Evolutionary conservation across 2,113 vertebrate species (phyloP), one percentile per base, ranked within the genome.

Genomic region (Motacilla tschutschensis): DNA sequence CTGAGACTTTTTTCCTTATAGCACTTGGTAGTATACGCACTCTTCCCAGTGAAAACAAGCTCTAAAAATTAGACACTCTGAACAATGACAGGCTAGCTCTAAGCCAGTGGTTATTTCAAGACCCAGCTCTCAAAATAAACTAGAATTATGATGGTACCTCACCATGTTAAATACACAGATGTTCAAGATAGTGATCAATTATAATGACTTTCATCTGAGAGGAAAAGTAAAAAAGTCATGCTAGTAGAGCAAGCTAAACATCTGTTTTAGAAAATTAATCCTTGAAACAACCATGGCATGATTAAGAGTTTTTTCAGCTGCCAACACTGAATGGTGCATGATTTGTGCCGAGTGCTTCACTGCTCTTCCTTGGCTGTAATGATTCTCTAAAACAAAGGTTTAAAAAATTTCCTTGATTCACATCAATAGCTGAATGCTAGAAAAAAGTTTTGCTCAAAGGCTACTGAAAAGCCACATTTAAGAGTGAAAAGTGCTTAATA

Each of bases 281-380:
- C 53, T 65, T n/a, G 9, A 79, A 41, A 69, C 83, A 74, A 76
- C 48, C 50, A 85, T 3, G 0, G 24, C 57, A 89, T 41, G 44
- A 93, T 87, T 87, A 91, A 88, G 63, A 63, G n/a, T 31, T 76
- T 86, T 78, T 84, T 77, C 79, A 82, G 72, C 38, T 91, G 59
- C 24, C 28, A 79, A 0, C 44, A 79, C 41, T 84, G 66, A 91
- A 82, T 46, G 9, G 46, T 63, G 8, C 18, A 8, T 35, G 53
- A 93, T 90, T 76, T 73, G 40, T 51, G 25, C 60, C 2, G 7
- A 90, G 57, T 35, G 74, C 24, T 66, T 51, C 51, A 29, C 47
- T 48, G 17, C n/a, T 90, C 51, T 62, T 59, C 12, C 21, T 66
- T 59, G 10, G 67, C 59, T 82, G 43, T 7, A 84, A 59, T 12